These are phyloP conservation scores for Zoroaster sp. DNA, from an alignment of 53 echinoderm and acorn worm species.

Conservation along the genomic window DNA sequence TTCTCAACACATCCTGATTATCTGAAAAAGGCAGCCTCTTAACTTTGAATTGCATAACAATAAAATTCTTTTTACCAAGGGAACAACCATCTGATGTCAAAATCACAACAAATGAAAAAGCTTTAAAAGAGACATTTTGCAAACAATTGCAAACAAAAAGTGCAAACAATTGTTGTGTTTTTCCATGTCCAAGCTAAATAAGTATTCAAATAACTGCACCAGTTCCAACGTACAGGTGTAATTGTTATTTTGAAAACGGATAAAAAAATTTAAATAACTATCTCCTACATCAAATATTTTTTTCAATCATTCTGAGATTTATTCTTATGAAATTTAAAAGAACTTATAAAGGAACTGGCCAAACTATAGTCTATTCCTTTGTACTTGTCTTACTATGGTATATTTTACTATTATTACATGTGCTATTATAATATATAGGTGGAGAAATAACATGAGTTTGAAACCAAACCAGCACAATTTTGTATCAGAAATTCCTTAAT, in stretches of 20 bases:
- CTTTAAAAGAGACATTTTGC: no score
- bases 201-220: no score
- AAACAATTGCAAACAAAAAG: no score
- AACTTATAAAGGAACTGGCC: not conserved
- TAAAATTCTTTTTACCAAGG: not conserved
- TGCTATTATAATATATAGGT: not conserved
- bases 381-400: not conserved
- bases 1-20: no score
- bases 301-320: not conserved
- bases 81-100: not conserved
- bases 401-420: no score
- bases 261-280: no score
- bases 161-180: no score
- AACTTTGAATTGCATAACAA: constrained; percentile 12
- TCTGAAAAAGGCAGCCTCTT: constrained; percentile 37
- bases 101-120: no score
- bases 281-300: no score
- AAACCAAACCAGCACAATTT: not conserved
- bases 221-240: no score
- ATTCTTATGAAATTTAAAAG: not conserved
- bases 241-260: no score
- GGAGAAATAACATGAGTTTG: not conserved
- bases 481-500: not conserved
- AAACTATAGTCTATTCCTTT: not conserved
- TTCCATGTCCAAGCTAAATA: no score